Evolutionary conservation across 1,140 invertebrate genomes (phyloP), one percentile per base, ranked within the genome.

Genomic region (Diplogasteroides magnus): DNA sequence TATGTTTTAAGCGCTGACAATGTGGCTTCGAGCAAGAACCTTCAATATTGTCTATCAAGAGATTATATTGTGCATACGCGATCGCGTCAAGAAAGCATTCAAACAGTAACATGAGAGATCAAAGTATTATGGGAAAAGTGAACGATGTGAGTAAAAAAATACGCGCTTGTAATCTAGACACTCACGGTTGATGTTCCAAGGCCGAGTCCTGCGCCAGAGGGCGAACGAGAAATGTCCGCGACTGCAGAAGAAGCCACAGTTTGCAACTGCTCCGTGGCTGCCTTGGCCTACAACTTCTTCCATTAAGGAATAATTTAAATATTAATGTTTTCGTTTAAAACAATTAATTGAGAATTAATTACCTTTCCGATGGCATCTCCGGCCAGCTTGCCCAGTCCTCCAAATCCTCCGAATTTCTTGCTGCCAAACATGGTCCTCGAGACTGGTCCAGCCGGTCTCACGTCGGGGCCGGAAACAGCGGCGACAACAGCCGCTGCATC

Each of bases 331-430:
- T 48, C 6, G 37, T 48, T 48, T 48, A 19, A 48, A 31, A 31
- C 28, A 56, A 58, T 60, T 31, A 64, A 28, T 29, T 28, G n/a
- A 27, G 63, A 31, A 11, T 19, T 48, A 62, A 31, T 63, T 61
- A 61, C 69, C 55, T 56, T 56, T 31, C 61, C 55, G 61, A 71
- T 59, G 28, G 56, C 62, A 37, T 66, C 69, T 58, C 55, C 48
- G 61, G 37, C 63, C 48, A 71, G 65, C 58, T 71, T 71, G 59
- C 63, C 59, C 56, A 71, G 69, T 31, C 69, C 64, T 55, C 64
- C 31, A 25, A 65, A 65, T 48, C 64, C 29, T 23, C 64, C 64
- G 37, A 23, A 6, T 56, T 48, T 37, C 37, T 48, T 48, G 6
- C 37, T 19, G 6, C 37, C 37, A 48, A 48, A 48, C 37, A 48